phyloP scores from a whole-genome alignment of 2,113 vertebrate species.

The Paracanthobrama guichenoti region DNA sequence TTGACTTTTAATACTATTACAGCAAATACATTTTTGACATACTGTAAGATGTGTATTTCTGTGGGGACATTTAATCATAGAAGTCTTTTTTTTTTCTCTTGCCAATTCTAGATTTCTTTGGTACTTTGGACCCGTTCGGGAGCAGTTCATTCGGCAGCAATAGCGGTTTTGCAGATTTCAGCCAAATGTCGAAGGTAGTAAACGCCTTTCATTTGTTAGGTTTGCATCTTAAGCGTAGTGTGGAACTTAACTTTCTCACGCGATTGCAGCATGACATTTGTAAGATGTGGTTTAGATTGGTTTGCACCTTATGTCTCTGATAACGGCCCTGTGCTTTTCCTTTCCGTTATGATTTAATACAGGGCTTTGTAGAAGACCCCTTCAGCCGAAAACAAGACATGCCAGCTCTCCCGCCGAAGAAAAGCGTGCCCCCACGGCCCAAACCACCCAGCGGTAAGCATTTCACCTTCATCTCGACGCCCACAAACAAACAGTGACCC shows the following conservation, averaged over 20 bases:
- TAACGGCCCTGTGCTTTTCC: constrained; percentile 50
- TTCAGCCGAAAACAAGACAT: constrained; percentile 91
- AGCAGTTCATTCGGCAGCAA: constrained; percentile 79
- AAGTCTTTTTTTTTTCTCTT: neutral
- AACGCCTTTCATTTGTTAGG: constrained; percentile 53
- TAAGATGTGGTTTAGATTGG: constrained; percentile 35
- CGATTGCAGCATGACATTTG: neutral
- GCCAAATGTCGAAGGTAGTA: constrained; percentile 93
- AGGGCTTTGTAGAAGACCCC: constrained; percentile 88
- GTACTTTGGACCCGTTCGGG: constrained; percentile 89
- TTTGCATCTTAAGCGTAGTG: neutral
- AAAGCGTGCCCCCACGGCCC: constrained; percentile 88
- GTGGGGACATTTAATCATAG: no score
- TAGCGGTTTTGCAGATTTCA: constrained; percentile 96
- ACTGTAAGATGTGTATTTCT: no score
- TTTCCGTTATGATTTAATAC: constrained; percentile 72
- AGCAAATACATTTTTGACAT: neutral
- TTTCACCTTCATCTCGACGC: constrained; percentile 6
- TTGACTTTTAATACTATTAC: neutral
- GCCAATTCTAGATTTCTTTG: constrained; percentile 83
- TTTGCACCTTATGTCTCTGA: neutral
- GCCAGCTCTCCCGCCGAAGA: constrained; percentile 94
- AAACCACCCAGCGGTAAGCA: constrained; percentile 94
- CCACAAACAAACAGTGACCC: neutral
- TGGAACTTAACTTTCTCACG: neutral